phyloP scores from a whole-genome alignment of 2,888 invertebrate genomes.

The Pterostichus niger region DNA sequence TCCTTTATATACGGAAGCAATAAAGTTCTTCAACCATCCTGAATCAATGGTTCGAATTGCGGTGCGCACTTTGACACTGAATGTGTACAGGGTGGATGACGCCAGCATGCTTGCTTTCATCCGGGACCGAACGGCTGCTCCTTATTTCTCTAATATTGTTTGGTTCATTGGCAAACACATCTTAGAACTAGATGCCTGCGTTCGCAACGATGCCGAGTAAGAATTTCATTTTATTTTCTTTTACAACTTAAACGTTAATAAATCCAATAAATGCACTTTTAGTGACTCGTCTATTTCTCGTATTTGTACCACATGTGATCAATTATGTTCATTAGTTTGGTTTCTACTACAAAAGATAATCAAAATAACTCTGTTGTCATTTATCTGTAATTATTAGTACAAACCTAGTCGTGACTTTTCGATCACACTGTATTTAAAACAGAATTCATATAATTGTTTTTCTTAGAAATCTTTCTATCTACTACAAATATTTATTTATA shows the following conservation, averaged over 20 bases:
- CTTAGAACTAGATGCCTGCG: constrained; percentile 95
- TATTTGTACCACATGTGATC: not conserved
- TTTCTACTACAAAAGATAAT: no score
- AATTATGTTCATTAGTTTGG: no score
- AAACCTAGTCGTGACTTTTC: no score
- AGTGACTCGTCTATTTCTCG: not conserved
- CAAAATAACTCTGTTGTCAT: no score
- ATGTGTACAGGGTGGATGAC: constrained; percentile 97
- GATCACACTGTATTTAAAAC: no score
- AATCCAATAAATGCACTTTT: no score
- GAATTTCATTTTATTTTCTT: constrained; percentile 74
- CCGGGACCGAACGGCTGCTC: constrained; percentile 96
- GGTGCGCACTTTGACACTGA: constrained; percentile 97
- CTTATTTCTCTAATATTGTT: constrained; percentile 98
- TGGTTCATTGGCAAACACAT: constrained; percentile 99
- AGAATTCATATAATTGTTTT: no score
- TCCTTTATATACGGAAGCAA: constrained; percentile 98
- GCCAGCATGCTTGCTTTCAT: constrained; percentile 97
- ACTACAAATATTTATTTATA: no score
- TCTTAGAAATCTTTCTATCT: no score
- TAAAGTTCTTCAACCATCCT: constrained; percentile 99
- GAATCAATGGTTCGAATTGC: constrained; percentile 99
- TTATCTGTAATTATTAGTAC: no score
- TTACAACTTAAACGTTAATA: not conserved
- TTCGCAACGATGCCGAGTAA: constrained; percentile 97